These are phyloP conservation scores for Parambassis ranga DNA, from an alignment of 2,797 vertebrate genomes.

Conservation along the genomic window DNA sequence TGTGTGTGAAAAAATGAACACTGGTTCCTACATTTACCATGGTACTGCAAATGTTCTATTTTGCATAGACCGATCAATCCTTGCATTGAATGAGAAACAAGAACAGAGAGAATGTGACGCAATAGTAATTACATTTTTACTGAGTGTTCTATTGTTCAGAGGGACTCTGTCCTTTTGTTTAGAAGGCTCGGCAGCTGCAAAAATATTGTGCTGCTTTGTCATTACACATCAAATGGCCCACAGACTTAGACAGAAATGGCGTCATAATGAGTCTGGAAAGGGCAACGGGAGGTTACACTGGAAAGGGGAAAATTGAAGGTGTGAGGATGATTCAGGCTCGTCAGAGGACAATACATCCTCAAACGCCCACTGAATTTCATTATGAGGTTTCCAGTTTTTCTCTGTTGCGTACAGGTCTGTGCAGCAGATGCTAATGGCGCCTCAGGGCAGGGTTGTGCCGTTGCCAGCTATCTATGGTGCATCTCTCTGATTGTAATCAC, in stretches of 20 bases:
- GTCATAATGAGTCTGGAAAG: conserved; percentile 18
- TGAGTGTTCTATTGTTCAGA: background rate
- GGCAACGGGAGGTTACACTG: background rate
- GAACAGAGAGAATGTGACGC: background rate
- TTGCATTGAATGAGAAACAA: background rate
- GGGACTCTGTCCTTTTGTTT: conserved; percentile 29
- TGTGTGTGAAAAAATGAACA: too few species aligned
- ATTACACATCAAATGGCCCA: conserved; percentile 19
- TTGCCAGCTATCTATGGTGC: conserved; percentile 1
- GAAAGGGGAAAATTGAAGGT: conserved; percentile 26
- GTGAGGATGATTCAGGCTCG: conserved; percentile 19
- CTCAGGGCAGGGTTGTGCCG: conserved; percentile 2
- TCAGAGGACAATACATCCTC: conserved; percentile 24
- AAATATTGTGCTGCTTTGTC: background rate
- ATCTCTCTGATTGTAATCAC: conserved; percentile 48
- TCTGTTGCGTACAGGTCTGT: conserved; percentile 15
- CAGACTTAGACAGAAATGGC: conserved; percentile 8
- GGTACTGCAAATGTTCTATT: too few species aligned
- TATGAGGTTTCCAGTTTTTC: conserved; percentile 26
- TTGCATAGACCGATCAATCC: too few species aligned
- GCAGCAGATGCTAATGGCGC: conserved; percentile 36
- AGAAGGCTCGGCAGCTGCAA: background rate
- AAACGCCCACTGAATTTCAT: conserved; percentile 38
- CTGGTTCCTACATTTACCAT: background rate
- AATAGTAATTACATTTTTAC: background rate